phyloP scores from a whole-genome alignment of 2,113 vertebrate genomes.

The Scortum barcoo region DNA sequence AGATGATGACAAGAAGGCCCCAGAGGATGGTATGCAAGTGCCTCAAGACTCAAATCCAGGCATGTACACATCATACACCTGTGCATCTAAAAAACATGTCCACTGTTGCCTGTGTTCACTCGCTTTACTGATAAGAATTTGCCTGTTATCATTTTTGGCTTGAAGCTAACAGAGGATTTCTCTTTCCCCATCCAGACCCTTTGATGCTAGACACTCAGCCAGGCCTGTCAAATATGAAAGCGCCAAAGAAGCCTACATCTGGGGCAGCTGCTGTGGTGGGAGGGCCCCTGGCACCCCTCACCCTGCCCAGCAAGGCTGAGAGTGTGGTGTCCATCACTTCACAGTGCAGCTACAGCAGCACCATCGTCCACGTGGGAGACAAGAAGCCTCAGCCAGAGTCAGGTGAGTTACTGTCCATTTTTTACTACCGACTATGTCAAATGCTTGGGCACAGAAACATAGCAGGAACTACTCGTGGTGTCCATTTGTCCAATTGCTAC shows the following conservation, averaged over 20 bases:
- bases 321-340: slow-evolving; percentile 95
- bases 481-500: background rate
- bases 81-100: too few relatives aligned
- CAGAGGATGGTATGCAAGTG: slow-evolving; percentile 74
- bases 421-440: background rate
- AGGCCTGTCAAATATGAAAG: slow-evolving; percentile 84
- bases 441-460: background rate
- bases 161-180: slow-evolving; percentile 26
- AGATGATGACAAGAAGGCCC: slow-evolving; percentile 85
- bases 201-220: slow-evolving; percentile 72
- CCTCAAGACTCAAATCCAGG: slow-evolving; percentile 80
- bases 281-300: slow-evolving; percentile 83
- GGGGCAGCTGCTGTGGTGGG: slow-evolving; percentile 81
- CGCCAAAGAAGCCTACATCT: slow-evolving; percentile 79
- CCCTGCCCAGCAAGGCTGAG: slow-evolving; percentile 91
- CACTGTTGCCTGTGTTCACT: background rate
- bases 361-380: slow-evolving; percentile 97
- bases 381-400: slow-evolving; percentile 93
- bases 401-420: slow-evolving; percentile 78
- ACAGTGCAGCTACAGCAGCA: slow-evolving; percentile 98
- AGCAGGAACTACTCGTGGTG: background rate
- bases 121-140: background rate
- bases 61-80: slow-evolving; percentile 50
- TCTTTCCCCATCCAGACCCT: slow-evolving; percentile 48
- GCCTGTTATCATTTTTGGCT: background rate